A percentile compares a stretch with the other conserved stretches of the same genome.
These are phyloP conservation scores for Sterna hirundo DNA, from an alignment of 2,113 vertebrate species.

Conservation along the genomic window DNA sequence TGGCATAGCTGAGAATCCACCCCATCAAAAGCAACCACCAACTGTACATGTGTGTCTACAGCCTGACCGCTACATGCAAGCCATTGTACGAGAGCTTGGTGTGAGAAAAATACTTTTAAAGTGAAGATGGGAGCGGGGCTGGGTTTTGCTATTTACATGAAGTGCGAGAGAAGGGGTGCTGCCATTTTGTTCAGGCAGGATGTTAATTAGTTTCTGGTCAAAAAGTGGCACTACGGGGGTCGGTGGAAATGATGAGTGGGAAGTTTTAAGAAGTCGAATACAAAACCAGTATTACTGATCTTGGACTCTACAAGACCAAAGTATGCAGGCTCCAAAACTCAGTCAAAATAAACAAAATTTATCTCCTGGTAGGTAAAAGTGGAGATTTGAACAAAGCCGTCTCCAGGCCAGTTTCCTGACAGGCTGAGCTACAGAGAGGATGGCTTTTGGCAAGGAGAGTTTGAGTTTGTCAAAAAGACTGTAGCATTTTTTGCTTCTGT, in stretches of 20 bases:
- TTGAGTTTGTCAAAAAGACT: background rate
- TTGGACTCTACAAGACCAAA: background rate
- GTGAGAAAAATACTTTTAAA: background rate
- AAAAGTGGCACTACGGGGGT: background rate
- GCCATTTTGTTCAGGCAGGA: background rate
- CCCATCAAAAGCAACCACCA: background rate
- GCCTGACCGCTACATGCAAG: background rate
- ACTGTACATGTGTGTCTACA: background rate
- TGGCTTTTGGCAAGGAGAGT: constrained; percentile 6
- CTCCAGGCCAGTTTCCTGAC: background rate
- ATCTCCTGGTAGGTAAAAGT: background rate
- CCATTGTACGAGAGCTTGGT: background rate
- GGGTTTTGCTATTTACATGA: background rate
- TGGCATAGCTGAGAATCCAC: background rate
- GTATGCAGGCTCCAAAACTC: background rate
- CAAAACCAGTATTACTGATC: background rate
- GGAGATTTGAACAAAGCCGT: background rate
- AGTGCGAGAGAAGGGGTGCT: background rate
- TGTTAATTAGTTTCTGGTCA: background rate
- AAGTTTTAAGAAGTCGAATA: background rate
- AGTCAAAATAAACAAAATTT: background rate
- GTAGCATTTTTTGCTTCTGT: background rate
- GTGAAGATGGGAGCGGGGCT: background rate
- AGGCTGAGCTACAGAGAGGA: background rate
- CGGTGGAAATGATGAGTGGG: background rate